A percentile compares a stretch with the other conserved stretches of the same genome.
Evolutionary conservation across 2,797 vertebrate species (phyloP).

Genomic region (Melanotaenia pygmaea): DNA sequence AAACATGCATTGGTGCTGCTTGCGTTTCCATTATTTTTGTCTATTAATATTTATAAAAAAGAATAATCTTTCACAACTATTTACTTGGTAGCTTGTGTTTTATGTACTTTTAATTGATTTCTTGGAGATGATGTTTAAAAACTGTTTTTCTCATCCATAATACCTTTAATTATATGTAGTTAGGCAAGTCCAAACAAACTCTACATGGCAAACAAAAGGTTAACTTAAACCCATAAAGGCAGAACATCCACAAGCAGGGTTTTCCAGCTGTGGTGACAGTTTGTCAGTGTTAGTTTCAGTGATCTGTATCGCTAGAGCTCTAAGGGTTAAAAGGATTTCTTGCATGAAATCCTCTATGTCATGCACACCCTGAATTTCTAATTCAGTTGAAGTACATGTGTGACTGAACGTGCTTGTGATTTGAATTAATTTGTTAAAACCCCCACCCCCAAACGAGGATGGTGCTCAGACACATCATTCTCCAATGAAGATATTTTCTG

Average conservation of each 20-base stretch:
- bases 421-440: not conserved
- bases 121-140: not conserved
- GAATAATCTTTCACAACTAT: too few species aligned
- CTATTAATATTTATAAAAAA: too few species aligned
- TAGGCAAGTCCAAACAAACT: not conserved
- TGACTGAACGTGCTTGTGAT: not conserved
- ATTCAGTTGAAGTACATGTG: not conserved
- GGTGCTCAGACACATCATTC: not conserved
- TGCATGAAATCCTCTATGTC: not conserved
- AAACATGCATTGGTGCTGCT: not conserved
- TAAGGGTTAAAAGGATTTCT: not conserved
- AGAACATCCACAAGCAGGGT: constrained; percentile 7
- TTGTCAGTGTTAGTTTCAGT: not conserved
- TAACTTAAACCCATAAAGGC: constrained; percentile 11
- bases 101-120: not conserved
- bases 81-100: too few species aligned
- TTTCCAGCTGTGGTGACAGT: not conserved
- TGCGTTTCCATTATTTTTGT: too few species aligned
- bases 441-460: not conserved
- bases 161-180: not conserved
- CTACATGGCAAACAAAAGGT: not conserved
- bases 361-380: not conserved
- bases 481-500: constrained; percentile 14
- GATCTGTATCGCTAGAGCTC: not conserved
- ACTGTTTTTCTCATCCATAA: not conserved